Conservation (phyloP, 2,113 vertebrate species). For the Cheilinus undulatus region DNA sequence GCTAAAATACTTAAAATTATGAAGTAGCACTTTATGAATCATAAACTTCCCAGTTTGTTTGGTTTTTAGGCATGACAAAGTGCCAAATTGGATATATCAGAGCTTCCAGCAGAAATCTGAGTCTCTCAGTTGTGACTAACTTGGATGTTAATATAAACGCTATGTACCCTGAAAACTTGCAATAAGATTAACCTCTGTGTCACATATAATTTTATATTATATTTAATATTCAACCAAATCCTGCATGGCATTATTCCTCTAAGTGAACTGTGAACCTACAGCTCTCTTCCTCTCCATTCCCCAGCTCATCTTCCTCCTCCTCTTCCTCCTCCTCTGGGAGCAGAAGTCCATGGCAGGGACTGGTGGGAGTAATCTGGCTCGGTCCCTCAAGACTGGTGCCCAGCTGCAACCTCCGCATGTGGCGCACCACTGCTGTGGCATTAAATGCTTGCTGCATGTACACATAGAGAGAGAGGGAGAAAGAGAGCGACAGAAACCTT, state of each 20-base stretch:
- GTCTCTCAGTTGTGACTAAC: neutral
- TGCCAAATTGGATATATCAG: neutral
- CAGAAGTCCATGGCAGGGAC: constrained; percentile 85
- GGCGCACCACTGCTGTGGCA: constrained; percentile 94
- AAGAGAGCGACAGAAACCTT: neutral
- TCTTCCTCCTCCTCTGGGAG: constrained; percentile 79
- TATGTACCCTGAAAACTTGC: neutral
- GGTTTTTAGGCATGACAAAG: neutral
- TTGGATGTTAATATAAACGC: neutral
- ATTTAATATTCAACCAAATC: neutral
- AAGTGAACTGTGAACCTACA: constrained; percentile 63
- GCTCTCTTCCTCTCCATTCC: constrained; percentile 82
- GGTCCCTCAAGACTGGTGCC: constrained; percentile 93
- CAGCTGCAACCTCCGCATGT: constrained; percentile 96
- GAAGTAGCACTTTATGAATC: neutral
- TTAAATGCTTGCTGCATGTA: constrained; percentile 95
- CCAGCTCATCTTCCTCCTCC: constrained; percentile 72
- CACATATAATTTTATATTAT: neutral
- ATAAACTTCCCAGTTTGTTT: neutral
- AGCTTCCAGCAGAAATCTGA: neutral
- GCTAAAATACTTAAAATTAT: too few species aligned
- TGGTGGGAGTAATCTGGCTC: constrained; percentile 85
- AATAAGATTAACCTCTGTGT: neutral
- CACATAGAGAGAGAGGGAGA: neutral
- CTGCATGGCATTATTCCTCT: neutral